phyloP scores from a whole-genome alignment of 2,797 vertebrate genomes.

The Adelosebastes latens region DNA sequence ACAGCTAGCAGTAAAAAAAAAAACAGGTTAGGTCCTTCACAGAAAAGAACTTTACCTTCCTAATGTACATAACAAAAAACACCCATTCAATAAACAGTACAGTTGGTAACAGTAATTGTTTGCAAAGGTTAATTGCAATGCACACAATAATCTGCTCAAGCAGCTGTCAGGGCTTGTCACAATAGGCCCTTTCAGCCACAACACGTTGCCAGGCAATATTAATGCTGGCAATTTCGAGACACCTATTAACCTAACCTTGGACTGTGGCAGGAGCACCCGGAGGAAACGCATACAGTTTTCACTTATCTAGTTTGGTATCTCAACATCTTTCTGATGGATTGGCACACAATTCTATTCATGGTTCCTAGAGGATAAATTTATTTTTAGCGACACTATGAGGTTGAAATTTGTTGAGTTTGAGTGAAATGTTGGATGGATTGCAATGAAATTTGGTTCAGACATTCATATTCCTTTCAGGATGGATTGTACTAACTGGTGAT shows the following conservation, averaged over 20 bases:
- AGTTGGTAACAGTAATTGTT: conserved; percentile 1
- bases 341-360: not conserved
- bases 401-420: not conserved
- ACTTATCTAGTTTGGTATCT: not conserved
- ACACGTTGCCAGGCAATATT: not conserved
- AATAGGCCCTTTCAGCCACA: not conserved
- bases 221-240: not conserved
- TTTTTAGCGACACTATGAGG: not conserved
- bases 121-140: not conserved
- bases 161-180: not conserved
- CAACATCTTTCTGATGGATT: not conserved
- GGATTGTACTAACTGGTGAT: not conserved
- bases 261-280: not conserved
- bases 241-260: not conserved
- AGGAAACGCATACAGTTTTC: not conserved
- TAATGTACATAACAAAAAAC: not conserved
- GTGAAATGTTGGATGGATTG: not conserved
- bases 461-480: not conserved
- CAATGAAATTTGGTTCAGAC: not conserved
- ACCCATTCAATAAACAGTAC: conserved; percentile 22
- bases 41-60: not conserved
- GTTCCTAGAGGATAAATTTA: not conserved
- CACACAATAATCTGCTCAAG: not conserved
- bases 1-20: not conserved
- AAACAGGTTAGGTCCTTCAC: not conserved